Evolutionary conservation across 2,888 invertebrate genomes (phyloP), one percentile per base, ranked within the genome.

Genomic region (Entomobrya proxima): DNA sequence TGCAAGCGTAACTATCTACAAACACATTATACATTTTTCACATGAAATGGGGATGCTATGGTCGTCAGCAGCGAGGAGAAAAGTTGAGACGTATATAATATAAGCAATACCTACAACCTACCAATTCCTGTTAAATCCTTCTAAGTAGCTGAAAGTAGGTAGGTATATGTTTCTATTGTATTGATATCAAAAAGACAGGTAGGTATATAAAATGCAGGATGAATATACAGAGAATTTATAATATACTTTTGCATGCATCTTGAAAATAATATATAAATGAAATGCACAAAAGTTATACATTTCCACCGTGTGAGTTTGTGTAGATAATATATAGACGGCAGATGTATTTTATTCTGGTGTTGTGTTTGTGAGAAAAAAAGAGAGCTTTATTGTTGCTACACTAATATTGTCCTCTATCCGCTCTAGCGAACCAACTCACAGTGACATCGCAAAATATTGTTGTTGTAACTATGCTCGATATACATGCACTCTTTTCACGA

Each of bases 1-100:
- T 77, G 77, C 78, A 78, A 64, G 67, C 64, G 64, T 78, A 47
- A 69, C 69, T 44, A 69, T 69, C 61, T 58, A n/a, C 15, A 37
- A 50, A 40, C 11, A 61, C n/a, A 9, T 40, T 47, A 78, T 47
- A 24, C 21, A 67, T 67, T 35, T 69, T 69, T 69, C 47, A 72
- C 27, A 72, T 72, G 47, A 72, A 72, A 69, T n/a, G 27, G 44
- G n/a, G 11, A 32, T 47, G 78, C 44, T 61, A 61, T 40, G 7
- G 44, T 40, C 15, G 15, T 64, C 67, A 40, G 67, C 67, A 35
- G 55, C 64, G 58, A 61, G 24, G 6, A 47, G 47, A 11, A 72
- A 27, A 47, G 72, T 67, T n/a, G 64, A 67, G 37, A 37, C 64
- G 64, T 67, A 67, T n/a, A n/a, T 67, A 40, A 47, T 11, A 40